These are phyloP conservation scores for Lynx canadensis DNA, from an alignment of 2,113 vertebrate species.

Conservation along the genomic window DNA sequence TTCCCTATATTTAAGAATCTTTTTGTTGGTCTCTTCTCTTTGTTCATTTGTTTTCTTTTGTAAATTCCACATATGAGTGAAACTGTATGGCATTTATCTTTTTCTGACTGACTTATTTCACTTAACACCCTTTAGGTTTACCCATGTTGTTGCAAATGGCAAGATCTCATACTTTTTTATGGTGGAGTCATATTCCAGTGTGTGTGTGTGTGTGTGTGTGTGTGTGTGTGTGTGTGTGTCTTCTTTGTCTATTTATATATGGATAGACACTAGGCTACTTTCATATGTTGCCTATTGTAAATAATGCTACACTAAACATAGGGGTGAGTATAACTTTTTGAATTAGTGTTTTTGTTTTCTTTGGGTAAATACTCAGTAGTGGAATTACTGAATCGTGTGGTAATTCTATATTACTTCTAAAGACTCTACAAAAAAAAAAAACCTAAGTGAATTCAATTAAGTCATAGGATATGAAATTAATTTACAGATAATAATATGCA, in stretches of 20 bases:
- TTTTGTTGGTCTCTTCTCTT: not conserved
- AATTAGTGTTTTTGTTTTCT: not conserved
- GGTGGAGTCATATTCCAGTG: not conserved
- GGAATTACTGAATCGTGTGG: not conserved
- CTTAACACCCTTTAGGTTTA: not conserved
- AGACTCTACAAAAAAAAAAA: not conserved
- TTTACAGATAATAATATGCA: no score
- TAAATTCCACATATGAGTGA: not conserved
- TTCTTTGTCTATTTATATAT: not conserved
- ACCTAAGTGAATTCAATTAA: not conserved
- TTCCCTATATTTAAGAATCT: not conserved
- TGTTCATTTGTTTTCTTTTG: not conserved
- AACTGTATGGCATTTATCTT: not conserved
- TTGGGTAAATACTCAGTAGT: not conserved
- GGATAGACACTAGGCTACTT: not conserved
- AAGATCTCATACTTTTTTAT: not conserved
- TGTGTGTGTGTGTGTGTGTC: not conserved
- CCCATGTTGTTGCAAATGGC: not conserved
- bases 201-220: no score
- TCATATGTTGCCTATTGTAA: not conserved
- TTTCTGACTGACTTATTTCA: not conserved
- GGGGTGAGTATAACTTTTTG: not conserved
- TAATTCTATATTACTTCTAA: not conserved
- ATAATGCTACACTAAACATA: not conserved
- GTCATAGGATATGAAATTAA: not conserved